A percentile compares a stretch with the other conserved stretches of the same genome.
phyloP scores from a whole-genome alignment of 2,113 vertebrate genomes.

The Callipepla californica region DNA sequence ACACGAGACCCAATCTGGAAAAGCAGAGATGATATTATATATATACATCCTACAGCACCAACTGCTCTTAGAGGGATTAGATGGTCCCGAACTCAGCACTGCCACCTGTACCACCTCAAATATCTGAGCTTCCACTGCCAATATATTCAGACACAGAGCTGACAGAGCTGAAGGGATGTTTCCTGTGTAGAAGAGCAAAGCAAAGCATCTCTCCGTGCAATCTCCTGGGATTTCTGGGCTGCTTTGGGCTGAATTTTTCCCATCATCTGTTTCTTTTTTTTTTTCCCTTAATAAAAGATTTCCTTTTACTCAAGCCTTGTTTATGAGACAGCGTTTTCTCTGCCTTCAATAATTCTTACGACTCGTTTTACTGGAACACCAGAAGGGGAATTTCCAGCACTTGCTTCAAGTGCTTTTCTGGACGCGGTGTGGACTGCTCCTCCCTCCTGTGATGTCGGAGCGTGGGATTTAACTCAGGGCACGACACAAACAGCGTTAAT shows the following conservation, averaged over 20 bases:
- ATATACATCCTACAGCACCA: background rate
- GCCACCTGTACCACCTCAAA: background rate
- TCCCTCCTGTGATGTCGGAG: constrained; percentile 13
- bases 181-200: background rate
- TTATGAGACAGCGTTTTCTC: constrained; percentile 24
- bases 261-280: background rate
- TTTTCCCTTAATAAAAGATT: background rate
- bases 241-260: constrained; percentile 5
- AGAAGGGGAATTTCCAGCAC: constrained; percentile 41
- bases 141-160: background rate
- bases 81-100: no score
- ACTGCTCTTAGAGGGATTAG: background rate
- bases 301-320: constrained; percentile 19
- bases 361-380: constrained; percentile 43
- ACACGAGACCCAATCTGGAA: background rate
- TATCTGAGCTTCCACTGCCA: no score
- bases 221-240: background rate
- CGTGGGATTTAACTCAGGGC: background rate
- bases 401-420: constrained; percentile 17
- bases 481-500: constrained; percentile 51
- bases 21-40: background rate
- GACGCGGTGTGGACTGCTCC: background rate
- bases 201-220: background rate
- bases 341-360: constrained; percentile 4
- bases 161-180: background rate